phyloP scores from a whole-genome alignment of 2,888 invertebrate genomes.

The Tenodera sinensis region DNA sequence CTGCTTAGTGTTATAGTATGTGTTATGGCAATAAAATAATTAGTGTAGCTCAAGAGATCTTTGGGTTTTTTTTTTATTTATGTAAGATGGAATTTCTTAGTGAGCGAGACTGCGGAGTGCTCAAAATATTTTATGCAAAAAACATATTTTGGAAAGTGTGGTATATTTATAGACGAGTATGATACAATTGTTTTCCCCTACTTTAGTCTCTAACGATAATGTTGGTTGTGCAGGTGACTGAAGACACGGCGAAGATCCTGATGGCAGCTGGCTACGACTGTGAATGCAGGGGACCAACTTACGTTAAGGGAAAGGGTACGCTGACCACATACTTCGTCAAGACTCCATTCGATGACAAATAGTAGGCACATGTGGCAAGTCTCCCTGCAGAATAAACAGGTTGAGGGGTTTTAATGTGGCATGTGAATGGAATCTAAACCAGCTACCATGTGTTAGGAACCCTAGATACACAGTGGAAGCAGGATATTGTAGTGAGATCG shows the following conservation, averaged over 20 bases:
- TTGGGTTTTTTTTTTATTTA: too few species aligned
- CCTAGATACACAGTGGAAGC: not conserved
- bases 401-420: not conserved
- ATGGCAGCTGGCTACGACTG: constrained; percentile 82
- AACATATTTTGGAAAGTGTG: too few species aligned
- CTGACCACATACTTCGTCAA: constrained; percentile 89
- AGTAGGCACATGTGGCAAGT: constrained; percentile 6
- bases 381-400: not conserved
- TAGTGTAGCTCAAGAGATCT: too few species aligned
- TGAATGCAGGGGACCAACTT: constrained; percentile 87
- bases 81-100: too few species aligned
- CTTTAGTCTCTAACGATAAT: not conserved
- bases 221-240: constrained; percentile 60
- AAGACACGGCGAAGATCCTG: constrained; percentile 77
- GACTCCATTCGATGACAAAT: constrained; percentile 68
- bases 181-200: too few species aligned
- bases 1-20: too few species aligned
- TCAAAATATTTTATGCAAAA: too few species aligned
- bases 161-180: too few species aligned
- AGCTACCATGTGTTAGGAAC: not conserved
- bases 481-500: too few species aligned
- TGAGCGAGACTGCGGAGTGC: too few species aligned
- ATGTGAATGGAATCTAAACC: not conserved
- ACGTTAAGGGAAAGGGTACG: constrained; percentile 92
- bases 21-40: too few species aligned